Evolutionary conservation across 2,797 vertebrate genomes (phyloP).

Genomic region (Pempheris klunzingeri): DNA sequence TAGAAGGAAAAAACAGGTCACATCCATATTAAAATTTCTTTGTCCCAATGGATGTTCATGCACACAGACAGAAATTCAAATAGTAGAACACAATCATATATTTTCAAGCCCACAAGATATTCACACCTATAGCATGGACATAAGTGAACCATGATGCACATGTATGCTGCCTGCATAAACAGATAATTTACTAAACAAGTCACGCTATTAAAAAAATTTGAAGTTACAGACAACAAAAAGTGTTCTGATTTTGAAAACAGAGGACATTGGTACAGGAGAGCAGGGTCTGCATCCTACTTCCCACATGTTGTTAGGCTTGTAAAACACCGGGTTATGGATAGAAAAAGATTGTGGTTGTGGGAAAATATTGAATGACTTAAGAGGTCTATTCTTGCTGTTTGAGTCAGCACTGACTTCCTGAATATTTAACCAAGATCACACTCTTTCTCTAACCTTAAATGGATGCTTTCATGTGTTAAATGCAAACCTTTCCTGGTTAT

Average conservation of each 20-base stretch:
- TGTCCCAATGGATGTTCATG: neutral
- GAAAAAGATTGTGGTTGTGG: neutral
- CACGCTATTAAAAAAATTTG: neutral
- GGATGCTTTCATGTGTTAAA: neutral
- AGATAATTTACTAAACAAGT: neutral
- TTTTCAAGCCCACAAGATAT: neutral
- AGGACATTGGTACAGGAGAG: neutral
- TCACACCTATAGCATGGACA: neutral
- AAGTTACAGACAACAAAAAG: neutral
- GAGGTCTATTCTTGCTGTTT: neutral
- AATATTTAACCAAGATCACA: neutral
- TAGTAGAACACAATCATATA: neutral
- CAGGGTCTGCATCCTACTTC: neutral
- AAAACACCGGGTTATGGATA: neutral
- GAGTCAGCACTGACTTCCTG: neutral
- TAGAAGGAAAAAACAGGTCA: neutral
- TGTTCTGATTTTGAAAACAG: neutral
- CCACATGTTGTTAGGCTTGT: neutral
- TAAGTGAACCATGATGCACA: neutral
- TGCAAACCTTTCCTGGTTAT: neutral
- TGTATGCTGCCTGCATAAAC: neutral
- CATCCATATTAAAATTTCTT: too few relatives aligned
- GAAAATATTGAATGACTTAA: neutral
- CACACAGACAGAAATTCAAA: neutral
- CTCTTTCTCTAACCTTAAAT: neutral